Percentiles rank a stretch among this genome's conserved stretches.
Conservation (phyloP, 2,113 vertebrate genomes). For the Donacobius atricapilla region DNA sequence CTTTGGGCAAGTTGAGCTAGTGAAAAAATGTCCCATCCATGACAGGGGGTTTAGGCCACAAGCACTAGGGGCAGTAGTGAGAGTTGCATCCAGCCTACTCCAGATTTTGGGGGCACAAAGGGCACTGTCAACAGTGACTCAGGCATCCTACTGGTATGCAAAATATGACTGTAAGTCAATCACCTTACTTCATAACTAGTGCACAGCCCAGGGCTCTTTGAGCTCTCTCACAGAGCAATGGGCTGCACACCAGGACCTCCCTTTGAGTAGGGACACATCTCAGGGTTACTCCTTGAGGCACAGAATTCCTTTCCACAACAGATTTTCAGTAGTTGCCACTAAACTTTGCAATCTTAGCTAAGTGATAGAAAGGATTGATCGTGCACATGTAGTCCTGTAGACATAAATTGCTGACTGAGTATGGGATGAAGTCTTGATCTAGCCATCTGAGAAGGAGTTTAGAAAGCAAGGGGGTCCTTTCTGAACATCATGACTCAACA, state of each 20-base stretch:
- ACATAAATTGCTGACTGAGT: background rate
- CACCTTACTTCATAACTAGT: background rate
- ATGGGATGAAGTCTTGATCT: background rate
- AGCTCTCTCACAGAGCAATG: background rate
- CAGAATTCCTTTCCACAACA: background rate
- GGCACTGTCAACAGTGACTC: background rate
- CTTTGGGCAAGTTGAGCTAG: background rate
- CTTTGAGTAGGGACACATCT: background rate
- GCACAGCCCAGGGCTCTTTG: no score
- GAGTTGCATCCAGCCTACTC: background rate
- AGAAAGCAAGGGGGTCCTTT: background rate
- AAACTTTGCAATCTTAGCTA: background rate
- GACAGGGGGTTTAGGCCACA: background rate
- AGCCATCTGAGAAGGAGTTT: background rate
- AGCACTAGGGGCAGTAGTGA: background rate
- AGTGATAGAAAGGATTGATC: background rate
- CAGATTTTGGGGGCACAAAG: background rate
- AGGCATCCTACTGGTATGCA: background rate
- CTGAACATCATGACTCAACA: background rate
- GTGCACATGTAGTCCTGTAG: background rate
- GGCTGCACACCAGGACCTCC: background rate
- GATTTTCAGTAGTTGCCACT: background rate
- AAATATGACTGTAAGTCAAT: background rate
- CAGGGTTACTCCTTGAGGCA: fast-evolving
- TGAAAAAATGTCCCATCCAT: background rate